Evolutionary conservation across 1,140 invertebrate genomes (phyloP), one percentile per base, ranked within the genome.

Genomic region (Euschistus heros): DNA sequence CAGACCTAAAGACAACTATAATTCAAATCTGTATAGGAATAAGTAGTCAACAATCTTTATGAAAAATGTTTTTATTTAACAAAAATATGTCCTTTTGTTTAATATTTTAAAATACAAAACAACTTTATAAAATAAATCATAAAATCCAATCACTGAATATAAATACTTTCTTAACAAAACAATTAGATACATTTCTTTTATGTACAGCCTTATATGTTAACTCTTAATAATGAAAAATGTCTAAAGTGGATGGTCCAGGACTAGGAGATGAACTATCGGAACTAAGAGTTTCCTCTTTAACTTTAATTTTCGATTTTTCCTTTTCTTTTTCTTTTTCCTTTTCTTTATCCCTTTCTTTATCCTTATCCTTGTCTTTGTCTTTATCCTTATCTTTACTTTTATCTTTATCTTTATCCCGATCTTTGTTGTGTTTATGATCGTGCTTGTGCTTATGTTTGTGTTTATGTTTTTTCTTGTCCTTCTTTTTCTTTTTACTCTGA

Each of bases 401-500:
- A 33, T 61, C 50, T 69, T 69, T 64, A 17, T 64, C 47, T 42
- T 65, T 66, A 30, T 69, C 68, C 72, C 78, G 75, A 60, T 75
- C 62, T 26, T 70, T 62, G 65, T 83, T 81, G 27, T 82, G 80
- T 69, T 81, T 80, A 63, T 79, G 76, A 62, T 83, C 84, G 68
- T 86, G 83, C 68, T 87, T 81, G 72, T 83, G 85, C 70, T 85
- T 84, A 74, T 88, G 86, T 68, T 86, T 85, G 69, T 86, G 84
- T 70, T 84, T 87, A 68, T 89, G 85, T 72, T 87, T 88, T 69
- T 88, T 84, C 71, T 88, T 89, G 75, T 90, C 87, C 71, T 89
- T 90, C 62, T 91, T 85, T 71, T 91, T 89, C 71, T 90, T 88
- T 75, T 86, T 87, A 71, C 88, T 88, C 73, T 90, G 88, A 68